These are phyloP conservation scores for Planococcus citri DNA, from an alignment of 1,140 invertebrate genomes.

Conservation along the genomic window DNA sequence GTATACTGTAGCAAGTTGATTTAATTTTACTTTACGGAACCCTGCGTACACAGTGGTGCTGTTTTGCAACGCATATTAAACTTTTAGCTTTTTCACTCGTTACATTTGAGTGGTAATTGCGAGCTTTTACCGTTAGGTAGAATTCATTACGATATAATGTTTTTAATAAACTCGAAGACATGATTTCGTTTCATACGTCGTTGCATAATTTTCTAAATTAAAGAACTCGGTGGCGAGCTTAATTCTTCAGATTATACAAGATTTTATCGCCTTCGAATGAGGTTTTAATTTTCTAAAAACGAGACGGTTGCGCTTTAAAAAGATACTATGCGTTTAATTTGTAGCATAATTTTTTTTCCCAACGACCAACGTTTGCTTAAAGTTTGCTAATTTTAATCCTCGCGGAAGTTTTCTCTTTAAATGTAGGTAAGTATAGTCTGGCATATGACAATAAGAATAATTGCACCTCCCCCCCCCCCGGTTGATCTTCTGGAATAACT, in stretches of 20 bases:
- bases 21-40: not conserved
- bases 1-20: too few relatives aligned
- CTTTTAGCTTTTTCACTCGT: not conserved
- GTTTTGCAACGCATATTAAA: not conserved
- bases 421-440: too few relatives aligned
- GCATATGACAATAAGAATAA: too few relatives aligned
- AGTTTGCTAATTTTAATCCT: too few relatives aligned
- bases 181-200: not conserved
- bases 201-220: constrained; percentile 1
- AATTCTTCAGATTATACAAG: not conserved
- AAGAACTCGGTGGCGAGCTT: not conserved
- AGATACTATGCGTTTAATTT: too few relatives aligned
- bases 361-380: too few relatives aligned
- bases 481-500: too few relatives aligned
- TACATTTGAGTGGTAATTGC: constrained; percentile 12
- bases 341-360: too few relatives aligned
- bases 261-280: not conserved
- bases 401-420: too few relatives aligned
- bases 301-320: not conserved
- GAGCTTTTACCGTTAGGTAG: constrained; percentile 11
- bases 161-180: constrained; percentile 17
- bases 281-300: not conserved
- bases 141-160: constrained; percentile 15
- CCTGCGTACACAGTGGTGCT: not conserved
- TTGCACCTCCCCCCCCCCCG: too few relatives aligned